Percentiles rank a stretch among this genome's conserved stretches.
phyloP scores from a whole-genome alignment of 2,113 vertebrate species.

The Saguinus imperator region DNA sequence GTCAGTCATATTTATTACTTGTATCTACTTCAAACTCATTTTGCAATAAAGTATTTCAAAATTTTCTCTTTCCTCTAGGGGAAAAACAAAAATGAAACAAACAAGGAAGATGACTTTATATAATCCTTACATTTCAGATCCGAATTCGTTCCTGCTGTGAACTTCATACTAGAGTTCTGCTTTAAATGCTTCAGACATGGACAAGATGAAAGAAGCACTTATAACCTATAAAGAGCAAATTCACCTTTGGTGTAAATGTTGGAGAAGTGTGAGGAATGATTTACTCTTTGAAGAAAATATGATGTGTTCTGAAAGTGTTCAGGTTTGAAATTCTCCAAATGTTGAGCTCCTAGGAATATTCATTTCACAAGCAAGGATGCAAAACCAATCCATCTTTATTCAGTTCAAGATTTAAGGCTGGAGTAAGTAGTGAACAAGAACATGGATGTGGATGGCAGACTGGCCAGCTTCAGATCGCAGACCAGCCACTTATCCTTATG shows the following conservation, averaged over 20 bases:
- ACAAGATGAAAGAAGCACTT: constrained; percentile 55
- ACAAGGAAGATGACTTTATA: constrained; percentile 56
- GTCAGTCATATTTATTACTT: constrained; percentile 67
- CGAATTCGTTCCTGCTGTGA: constrained; percentile 34
- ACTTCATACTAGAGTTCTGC: neutral
- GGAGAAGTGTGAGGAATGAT: constrained; percentile 19
- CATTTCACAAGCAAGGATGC: neutral
- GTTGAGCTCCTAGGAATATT: constrained; percentile 3
- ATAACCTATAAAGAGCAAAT: neutral
- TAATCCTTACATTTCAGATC: constrained; percentile 61
- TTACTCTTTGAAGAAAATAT: constrained; percentile 54
- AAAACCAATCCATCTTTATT: neutral
- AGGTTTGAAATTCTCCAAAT: constrained; percentile 27
- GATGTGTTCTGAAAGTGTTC: constrained; percentile 26
- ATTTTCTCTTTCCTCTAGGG: constrained; percentile 40
- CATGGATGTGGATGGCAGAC: neutral
- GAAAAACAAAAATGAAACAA: constrained; percentile 56
- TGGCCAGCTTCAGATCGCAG: neutral
- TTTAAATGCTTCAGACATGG: neutral
- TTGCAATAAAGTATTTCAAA: constrained; percentile 70
- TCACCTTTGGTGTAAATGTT: constrained; percentile 44
- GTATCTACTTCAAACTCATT: constrained; percentile 66
- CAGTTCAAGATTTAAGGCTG: neutral
- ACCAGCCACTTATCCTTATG: neutral
- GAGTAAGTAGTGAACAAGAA: neutral